These are phyloP conservation scores for Seriola dumerili DNA, from an alignment of 2,113 vertebrate species.

Conservation along the genomic window DNA sequence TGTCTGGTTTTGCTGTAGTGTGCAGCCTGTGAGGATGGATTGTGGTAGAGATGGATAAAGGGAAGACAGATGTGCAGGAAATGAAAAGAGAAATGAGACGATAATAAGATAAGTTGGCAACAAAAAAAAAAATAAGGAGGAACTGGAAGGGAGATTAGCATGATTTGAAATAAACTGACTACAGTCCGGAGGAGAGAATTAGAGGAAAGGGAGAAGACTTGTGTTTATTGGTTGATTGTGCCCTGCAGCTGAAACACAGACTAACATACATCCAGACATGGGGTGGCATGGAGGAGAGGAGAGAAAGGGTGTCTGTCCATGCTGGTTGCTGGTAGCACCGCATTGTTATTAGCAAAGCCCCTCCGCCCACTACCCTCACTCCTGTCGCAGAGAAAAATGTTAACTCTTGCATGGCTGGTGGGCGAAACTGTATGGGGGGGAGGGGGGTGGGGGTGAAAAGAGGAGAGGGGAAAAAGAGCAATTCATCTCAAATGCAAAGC, in stretches of 20 bases:
- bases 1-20: constrained; percentile 31
- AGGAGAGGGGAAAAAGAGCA: constrained; percentile 19
- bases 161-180: constrained; percentile 15
- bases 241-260: constrained; percentile 33
- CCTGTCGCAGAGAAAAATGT: constrained; percentile 75
- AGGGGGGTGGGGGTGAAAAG: constrained; percentile 76
- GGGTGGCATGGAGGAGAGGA: constrained; percentile 44
- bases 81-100: constrained; percentile 16
- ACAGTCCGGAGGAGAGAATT: constrained; percentile 16
- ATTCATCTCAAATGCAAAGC: constrained; percentile 33
- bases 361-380: constrained; percentile 74
- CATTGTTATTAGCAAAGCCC: constrained; percentile 80
- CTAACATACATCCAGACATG: constrained; percentile 27
- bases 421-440: constrained; percentile 34
- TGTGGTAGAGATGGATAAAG: background rate
- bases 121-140: constrained; percentile 18
- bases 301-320: constrained; percentile 60
- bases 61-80: constrained; percentile 34
- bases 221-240: constrained; percentile 25
- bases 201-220: constrained; percentile 2
- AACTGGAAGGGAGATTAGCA: constrained; percentile 1
- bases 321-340: constrained; percentile 65
- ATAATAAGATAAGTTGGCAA: constrained; percentile 4
- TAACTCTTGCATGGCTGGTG: constrained; percentile 77
- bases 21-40: constrained; percentile 7